A percentile compares a stretch with the other conserved stretches of the same genome.
These are phyloP conservation scores for Scaptodrosophila latifasciaeformis DNA, from an alignment of 2,888 invertebrate species.

Conservation along the genomic window DNA sequence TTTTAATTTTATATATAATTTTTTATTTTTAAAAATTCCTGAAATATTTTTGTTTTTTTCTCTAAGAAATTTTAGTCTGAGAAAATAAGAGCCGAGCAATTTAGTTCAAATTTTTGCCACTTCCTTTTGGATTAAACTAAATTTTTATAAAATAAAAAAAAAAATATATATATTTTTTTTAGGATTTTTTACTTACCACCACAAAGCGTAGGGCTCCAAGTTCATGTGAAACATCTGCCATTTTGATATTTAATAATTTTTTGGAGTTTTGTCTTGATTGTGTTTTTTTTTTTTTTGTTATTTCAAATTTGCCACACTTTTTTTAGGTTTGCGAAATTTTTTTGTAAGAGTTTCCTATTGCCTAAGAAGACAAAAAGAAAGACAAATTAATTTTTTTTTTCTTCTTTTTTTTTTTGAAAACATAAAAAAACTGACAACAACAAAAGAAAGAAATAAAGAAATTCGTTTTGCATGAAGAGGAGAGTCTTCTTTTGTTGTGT, in stretches of 20 bases:
- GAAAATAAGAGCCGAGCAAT: no score
- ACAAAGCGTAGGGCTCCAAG: conserved; percentile 73
- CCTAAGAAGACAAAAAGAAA: conserved; percentile 15
- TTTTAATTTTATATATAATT: neutral
- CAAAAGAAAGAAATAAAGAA: conserved; percentile 50
- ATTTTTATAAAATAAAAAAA: no score
- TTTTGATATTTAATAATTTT: conserved; percentile 37
- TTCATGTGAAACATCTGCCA: conserved; percentile 75
- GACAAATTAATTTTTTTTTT: conserved; percentile 26
- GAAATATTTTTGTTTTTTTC: no score
- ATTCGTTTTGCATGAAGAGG: conserved; percentile 53
- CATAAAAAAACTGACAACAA: conserved; percentile 19
- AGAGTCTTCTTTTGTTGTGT: conserved; percentile 38
- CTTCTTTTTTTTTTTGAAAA: conserved; percentile 20
- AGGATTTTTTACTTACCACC: conserved; percentile 68
- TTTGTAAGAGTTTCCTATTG: conserved; percentile 1
- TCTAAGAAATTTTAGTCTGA: no score
- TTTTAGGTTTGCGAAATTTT: no score
- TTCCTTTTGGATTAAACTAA: no score
- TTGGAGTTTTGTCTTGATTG: neutral
- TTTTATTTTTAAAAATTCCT: no score
- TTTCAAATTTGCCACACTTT: conserved; percentile 16
- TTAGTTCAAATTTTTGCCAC: no score
- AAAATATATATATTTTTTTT: no score
- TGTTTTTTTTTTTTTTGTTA: conserved; percentile 4